Evolutionary conservation across 1,140 invertebrate genomes (phyloP), one percentile per base, ranked within the genome.

Genomic region (Andrena cerasifolii): DNA sequence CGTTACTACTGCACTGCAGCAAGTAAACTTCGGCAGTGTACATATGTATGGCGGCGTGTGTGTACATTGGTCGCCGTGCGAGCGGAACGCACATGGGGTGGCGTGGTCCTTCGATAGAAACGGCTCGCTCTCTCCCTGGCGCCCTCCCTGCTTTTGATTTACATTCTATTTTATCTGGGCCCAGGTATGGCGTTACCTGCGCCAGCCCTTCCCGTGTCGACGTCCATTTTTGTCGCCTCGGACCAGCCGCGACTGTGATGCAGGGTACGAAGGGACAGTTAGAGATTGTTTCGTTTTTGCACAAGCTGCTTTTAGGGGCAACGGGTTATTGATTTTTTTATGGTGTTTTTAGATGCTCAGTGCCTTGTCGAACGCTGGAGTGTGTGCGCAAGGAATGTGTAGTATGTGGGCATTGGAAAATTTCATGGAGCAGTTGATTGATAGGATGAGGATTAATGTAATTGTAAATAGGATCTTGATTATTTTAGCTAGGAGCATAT

Each of bases 1-100:
- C 71, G 81, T 83, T 82, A 77, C 83, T 62, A 80, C 83, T 84
- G 83, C 83, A 84, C 47, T 84, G 82, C 83, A 76, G 68, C 67
- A 83, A 77, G 82, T 77, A 80, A 85, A 82, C 79, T 79, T 86
- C 45, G 66, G 66, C 58, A 45, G 61, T 78, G 59, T 70, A 51
- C 51, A 71, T 80, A 59, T 78, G 45, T 70, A 45, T 59, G 65
- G 59, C 16, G 43, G 28, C 14, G 16, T 24, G 33, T 70, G 66
- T 31, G 62, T 61, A 54, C 54, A 79, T 62, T 54, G 36, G 61
- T 24, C 36, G 47, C 4, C 26, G 54, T 53, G 62, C 3, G 54
- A 65, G 43, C 31, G 36, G n/a, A 45, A 66, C 47, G 26, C 62
- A 62, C 51, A 24, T 24, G 36, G 51, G 10, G 26, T 36, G 58